Base-by-base conservation (phyloP, 2,113 vertebrate species). In the Cyanoramphus novaezelandiae region DNA sequence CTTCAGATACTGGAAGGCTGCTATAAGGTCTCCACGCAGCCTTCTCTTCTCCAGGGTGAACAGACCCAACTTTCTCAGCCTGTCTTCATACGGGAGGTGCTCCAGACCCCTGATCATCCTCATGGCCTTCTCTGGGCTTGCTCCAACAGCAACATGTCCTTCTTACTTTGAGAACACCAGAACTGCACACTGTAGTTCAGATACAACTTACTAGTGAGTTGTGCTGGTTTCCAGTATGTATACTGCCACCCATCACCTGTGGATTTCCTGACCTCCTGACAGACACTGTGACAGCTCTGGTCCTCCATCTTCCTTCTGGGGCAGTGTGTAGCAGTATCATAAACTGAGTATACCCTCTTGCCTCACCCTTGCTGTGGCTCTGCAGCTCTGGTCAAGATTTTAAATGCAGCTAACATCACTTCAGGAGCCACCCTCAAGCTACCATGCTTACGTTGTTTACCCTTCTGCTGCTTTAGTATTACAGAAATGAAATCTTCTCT, bases 221-320 rank as follows among this genome's bases (percentile, higher is more conserved):
- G 7, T 69, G 18, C 19, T 85, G 35, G 1, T 69, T 85, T 76
- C 35, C 52, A 60, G 46, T 21, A 63, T 1, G 1, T 41, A 13
- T 31, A 24, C 13, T 9, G 17, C 8, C 8, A 37, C 11, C 18
- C 49, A 27, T 33, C 62, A 67, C 16, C 11, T 47, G 13, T 4
- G 7, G 43, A 68, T 71, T 79, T 64, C 33, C 47, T 47, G 27
- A 43, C 6, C 8, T 55, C 12, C 21, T 37, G 35, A 6, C 15
- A 1, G 3, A 46, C 13, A 12, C 19, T 11, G 20, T 47, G n/a
- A 46, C n/a, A 41, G 13, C 27, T 41, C 1, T 1, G 0, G 31
- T n/a, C 24, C 41, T 37, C 11, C 21, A 11, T 24, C 20, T 52
- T 82, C 59, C 25, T 65, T 83, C 21, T 37, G 35, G 7, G 21